Percentiles rank a stretch among this genome's conserved stretches.
Conservation (phyloP, 2,888 invertebrate genomes). For the Leptarthrus brevirostris region DNA sequence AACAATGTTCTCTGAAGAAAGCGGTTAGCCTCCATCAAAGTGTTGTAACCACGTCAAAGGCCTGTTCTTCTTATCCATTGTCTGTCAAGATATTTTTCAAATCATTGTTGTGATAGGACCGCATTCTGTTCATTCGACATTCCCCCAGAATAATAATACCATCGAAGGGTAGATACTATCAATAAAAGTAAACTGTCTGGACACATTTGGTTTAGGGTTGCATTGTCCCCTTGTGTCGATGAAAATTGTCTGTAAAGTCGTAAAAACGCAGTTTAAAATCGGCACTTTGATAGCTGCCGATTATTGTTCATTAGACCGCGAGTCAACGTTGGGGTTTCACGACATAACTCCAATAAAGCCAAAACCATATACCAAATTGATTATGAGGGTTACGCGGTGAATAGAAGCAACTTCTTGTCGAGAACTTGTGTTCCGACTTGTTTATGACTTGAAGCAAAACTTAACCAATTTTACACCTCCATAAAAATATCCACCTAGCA, state of each 20-base stretch:
- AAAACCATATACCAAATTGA: neutral
- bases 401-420: too few species aligned
- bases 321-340: neutral
- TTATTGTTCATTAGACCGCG: neutral
- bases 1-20: neutral
- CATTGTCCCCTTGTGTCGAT: neutral
- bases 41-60: neutral
- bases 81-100: neutral
- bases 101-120: neutral
- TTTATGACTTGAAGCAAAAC: too few species aligned
- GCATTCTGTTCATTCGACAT: neutral
- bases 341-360: neutral
- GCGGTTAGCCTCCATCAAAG: neutral
- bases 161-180: neutral
- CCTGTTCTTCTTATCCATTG: neutral
- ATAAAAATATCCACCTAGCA: neutral
- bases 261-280: neutral
- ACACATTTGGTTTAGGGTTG: constrained; percentile 29
- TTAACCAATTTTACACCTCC: neutral
- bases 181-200: neutral
- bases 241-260: neutral
- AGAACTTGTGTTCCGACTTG: too few species aligned
- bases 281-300: neutral
- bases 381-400: neutral
- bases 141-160: neutral